Base-by-base conservation (phyloP, 2,888 invertebrate species). In the Drosophila hamatofila region DNA sequence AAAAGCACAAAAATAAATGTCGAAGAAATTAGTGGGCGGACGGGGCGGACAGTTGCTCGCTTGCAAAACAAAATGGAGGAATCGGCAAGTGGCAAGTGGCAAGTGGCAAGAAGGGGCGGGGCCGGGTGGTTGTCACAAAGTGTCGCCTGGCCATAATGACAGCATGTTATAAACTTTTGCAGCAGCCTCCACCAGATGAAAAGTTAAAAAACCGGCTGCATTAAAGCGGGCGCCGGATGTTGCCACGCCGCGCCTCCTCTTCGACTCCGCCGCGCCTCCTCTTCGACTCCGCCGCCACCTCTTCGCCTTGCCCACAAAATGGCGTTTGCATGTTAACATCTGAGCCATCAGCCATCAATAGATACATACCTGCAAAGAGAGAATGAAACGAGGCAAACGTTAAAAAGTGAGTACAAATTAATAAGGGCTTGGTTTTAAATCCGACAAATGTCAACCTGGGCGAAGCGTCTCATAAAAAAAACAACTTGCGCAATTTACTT, bases 101-200 rank as follows among this genome's bases (percentile, higher is more conserved):
- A 35, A 1, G 33, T 1, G 1, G 33, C 2, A 12, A 2, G 14
- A 14, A 6, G 35, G 35, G 9, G 9, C 8, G 14, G 35, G 35
- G 3, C 37, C 25, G 67, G 64, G 21, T 18, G 27, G 18, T 30
- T 74, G 86, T 68, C 71, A 70, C 66, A 77, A 75, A 89, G 72
- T 80, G 84, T 90, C 80, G 75, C 76, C 72, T 66, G 74, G 78
- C 81, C 78, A 88, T 86, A 90, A 90, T 83, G 89, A 89, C 89
- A 85, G 78, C 86, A 75, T 89, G 89, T 79, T 88, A 78, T 72
- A 73, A 80, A 81, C 76, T 85, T 80, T 79, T 66, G 54, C 74
- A 73, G 44, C 71, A 72, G 73, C 66, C 63, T 54, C 65, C 58
- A 58, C 23, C 69, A 77, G 81, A 73, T 78, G 73, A 73, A 73